These are phyloP conservation scores for Planococcus citri DNA, from an alignment of 1,140 invertebrate species.

Conservation along the genomic window DNA sequence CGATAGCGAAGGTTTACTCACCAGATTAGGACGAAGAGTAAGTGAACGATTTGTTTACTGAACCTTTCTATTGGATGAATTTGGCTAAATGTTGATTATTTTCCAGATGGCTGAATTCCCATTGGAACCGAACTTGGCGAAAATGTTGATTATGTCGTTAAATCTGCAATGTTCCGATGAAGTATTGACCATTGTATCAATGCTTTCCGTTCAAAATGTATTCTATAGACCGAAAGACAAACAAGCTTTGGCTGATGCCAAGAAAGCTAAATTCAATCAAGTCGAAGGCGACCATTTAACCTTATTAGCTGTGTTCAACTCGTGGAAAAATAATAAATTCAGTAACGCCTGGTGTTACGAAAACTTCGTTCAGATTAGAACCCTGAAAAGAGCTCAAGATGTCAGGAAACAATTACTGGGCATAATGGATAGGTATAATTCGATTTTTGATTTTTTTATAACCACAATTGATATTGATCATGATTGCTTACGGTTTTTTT, in stretches of 20 bases:
- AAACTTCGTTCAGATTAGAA: slow-evolving; percentile 97
- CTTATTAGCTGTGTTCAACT: slow-evolving; percentile 95
- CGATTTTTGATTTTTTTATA: slow-evolving; percentile 18
- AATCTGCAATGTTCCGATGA: slow-evolving; percentile 97
- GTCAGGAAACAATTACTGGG: slow-evolving; percentile 94
- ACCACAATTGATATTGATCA: not conserved
- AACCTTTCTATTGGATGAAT: not conserved
- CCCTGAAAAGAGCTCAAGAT: slow-evolving; percentile 93
- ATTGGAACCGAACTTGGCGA: slow-evolving; percentile 94
- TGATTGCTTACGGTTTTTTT: not conserved
- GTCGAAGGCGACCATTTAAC: slow-evolving; percentile 97
- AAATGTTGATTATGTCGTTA: slow-evolving; percentile 99
- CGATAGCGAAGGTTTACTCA: slow-evolving; percentile 92
- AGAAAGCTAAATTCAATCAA: slow-evolving; percentile 99
- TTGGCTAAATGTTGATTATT: not conserved
- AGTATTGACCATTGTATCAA: slow-evolving; percentile 95
- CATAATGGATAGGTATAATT: slow-evolving; percentile 83
- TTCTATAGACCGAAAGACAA: slow-evolving; percentile 97
- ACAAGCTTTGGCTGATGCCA: slow-evolving; percentile 94
- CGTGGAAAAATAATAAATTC: slow-evolving; percentile 99
- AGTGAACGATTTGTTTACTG: slow-evolving; percentile 28
- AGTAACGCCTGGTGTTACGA: slow-evolving; percentile 99
- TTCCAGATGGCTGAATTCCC: slow-evolving; percentile 97
- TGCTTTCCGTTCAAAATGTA: slow-evolving; percentile 98
- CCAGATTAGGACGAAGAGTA: slow-evolving; percentile 77